Evolutionary conservation across 2,113 vertebrate species (phyloP), one percentile per base, ranked within the genome.

Genomic region (Nycticebus coucang): DNA sequence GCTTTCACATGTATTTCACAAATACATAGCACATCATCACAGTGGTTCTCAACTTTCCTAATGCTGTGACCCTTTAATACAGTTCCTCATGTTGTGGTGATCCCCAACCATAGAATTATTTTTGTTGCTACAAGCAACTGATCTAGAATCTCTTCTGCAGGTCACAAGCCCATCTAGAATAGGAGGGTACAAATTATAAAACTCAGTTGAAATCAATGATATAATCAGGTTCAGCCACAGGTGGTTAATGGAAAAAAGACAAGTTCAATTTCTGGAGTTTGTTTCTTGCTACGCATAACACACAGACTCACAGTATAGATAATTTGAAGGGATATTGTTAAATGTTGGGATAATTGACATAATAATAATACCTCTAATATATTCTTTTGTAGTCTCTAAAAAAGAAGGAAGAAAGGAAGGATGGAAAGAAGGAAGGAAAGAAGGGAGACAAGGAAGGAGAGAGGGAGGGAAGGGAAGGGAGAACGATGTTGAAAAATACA

Each of bases 1-100:
- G 60, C 55, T 66, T 91, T 55, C 53, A 89, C 66, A 64, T 81
- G 66, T 97, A 95, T 80, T 97, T 59, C 71, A 64, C 75, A 89
- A 87, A 87, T 22, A 87, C n/a, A 72, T 24, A 57, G 64, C 4
- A 12, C 89, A 87, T 85, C 78, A 85, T 50, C 45, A 50, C 45
- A 50, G 45, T 50, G 45, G 45, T 50, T 50, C 45, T 50, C 45
- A 50, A 50, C 45, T 10, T 50, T 50, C 45, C 45, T 50, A 50
- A 50, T 50, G 45, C 45, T 50, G 45, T 9, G 45, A 50, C 45
- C 45, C 45, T 50, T 50, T 50, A 50, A 50, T 50, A 50, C 45
- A 50, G 45, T 50, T 50, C 7, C 45, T 50, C 45, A 50, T 50
- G 45, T 50, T 50, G 45, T 50, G 45, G 45, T 50, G 45, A 50